Evolutionary conservation across 64 coral and sea anemone genomes (phyloP).

Genomic region (Orbicella faveolata): DNA sequence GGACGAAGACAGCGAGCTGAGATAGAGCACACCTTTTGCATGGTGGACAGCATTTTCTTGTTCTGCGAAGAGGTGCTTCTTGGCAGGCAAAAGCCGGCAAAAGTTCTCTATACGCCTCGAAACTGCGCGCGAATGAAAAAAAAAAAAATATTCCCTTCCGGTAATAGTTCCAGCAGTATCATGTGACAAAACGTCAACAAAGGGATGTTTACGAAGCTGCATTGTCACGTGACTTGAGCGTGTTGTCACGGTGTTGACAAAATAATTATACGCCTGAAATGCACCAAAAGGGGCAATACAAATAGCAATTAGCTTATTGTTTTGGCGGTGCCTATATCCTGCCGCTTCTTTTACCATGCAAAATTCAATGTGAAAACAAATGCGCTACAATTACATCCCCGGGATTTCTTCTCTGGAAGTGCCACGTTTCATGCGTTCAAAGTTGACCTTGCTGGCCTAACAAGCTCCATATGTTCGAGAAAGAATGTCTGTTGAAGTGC

Average conservation of each 20-base stretch:
- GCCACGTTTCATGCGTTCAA: too few species aligned
- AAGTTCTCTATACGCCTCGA: background rate
- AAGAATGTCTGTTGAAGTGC: too few species aligned
- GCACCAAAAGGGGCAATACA: background rate
- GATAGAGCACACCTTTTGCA: conserved; percentile 7
- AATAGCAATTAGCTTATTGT: background rate
- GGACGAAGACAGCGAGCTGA: background rate
- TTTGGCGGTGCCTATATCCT: background rate
- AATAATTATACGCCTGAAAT: background rate
- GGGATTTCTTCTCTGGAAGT: too few species aligned
- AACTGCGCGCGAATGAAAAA: background rate
- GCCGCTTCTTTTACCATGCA: too few species aligned
- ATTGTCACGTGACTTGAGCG: conserved; percentile 13
- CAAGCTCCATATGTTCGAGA: too few species aligned
- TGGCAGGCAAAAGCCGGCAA: too few species aligned
- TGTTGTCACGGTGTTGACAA: conserved; percentile 4
- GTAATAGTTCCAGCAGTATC: background rate
- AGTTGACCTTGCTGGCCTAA: too few species aligned
- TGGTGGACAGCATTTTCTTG: conserved; percentile 15
- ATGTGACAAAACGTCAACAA: conserved; percentile 32
- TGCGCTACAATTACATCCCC: too few species aligned
- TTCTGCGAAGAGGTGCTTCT: background rate
- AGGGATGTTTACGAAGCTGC: background rate
- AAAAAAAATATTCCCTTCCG: background rate
- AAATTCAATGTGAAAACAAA: too few species aligned